phyloP scores from a whole-genome alignment of 2,888 invertebrate species.

The Matsumyia berberina region DNA sequence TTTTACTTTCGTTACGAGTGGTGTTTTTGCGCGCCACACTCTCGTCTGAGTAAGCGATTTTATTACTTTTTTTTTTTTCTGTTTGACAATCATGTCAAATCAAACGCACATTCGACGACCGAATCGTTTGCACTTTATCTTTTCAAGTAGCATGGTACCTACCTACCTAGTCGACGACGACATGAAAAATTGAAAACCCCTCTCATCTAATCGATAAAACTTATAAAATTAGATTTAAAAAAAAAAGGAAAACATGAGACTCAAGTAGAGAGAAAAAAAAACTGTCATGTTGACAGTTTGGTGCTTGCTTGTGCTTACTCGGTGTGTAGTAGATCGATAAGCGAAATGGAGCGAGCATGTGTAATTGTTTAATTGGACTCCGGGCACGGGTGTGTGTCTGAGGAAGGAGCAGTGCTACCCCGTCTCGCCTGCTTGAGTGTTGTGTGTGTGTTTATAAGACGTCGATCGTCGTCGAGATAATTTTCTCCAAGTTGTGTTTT shows the following conservation, averaged over 20 bases:
- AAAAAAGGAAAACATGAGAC: background rate
- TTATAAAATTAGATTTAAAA: conserved; percentile 67
- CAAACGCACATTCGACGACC: conserved; percentile 22
- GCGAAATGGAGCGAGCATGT: conserved; percentile 64
- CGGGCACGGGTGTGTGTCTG: conserved; percentile 35
- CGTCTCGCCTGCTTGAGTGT: conserved; percentile 37
- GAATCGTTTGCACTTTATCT: conserved; percentile 36
- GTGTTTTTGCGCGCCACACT: conserved; percentile 38
- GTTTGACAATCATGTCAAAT: conserved; percentile 61
- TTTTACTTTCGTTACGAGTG: conserved; percentile 54
- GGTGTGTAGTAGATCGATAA: conserved; percentile 52
- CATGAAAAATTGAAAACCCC: conserved; percentile 56
- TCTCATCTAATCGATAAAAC: conserved; percentile 68
- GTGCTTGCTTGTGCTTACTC: too few relatives aligned
- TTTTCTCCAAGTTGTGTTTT: conserved; percentile 68
- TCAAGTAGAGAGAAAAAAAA: conserved; percentile 27
- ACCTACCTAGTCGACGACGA: conserved; percentile 29
- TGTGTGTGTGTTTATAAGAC: conserved; percentile 43
- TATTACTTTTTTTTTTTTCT: conserved; percentile 12
- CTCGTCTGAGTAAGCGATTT: conserved; percentile 6
- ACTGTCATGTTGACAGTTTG: conserved; percentile 11
- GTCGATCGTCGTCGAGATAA: conserved; percentile 61
- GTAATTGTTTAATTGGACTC: conserved; percentile 70
- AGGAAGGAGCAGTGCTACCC: conserved; percentile 11
- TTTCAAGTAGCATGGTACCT: too few relatives aligned